Conservation (phyloP, 2,888 invertebrate genomes). For the Thera obeliscata region DNA sequence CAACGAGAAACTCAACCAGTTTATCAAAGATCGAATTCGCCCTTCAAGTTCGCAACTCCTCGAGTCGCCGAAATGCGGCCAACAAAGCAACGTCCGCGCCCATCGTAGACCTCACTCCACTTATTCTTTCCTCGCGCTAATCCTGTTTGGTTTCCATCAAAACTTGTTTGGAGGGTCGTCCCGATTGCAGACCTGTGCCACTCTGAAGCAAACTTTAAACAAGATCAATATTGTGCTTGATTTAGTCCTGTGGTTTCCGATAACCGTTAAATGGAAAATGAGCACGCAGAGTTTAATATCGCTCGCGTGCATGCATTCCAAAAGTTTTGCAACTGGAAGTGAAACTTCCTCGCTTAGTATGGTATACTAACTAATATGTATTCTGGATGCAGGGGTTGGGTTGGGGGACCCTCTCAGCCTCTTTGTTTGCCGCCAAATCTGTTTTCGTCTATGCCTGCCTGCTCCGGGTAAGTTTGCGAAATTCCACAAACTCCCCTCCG, state of each 20-base stretch:
- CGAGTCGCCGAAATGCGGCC: slow-evolving; percentile 34
- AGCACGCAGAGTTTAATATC: slow-evolving; percentile 1
- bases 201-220: slow-evolving; percentile 2
- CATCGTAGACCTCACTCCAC: slow-evolving; percentile 66
- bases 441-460: slow-evolving; percentile 70
- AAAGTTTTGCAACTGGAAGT: slow-evolving; percentile 1
- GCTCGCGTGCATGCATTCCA: neutral
- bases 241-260: neutral
- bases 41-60: slow-evolving; percentile 40
- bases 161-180: slow-evolving; percentile 75
- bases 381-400: slow-evolving; percentile 39
- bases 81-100: slow-evolving; percentile 57
- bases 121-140: slow-evolving; percentile 78
- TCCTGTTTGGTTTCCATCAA: slow-evolving; percentile 82
- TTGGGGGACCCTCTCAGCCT: slow-evolving; percentile 44
- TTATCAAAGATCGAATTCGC: slow-evolving; percentile 51
- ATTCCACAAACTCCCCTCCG: slow-evolving; percentile 65
- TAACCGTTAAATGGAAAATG: neutral
- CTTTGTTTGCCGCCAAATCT: slow-evolving; percentile 80
- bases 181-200: slow-evolving; percentile 34
- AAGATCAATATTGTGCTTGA: neutral
- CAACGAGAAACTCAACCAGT: slow-evolving; percentile 55
- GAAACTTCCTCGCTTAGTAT: slow-evolving; percentile 5
- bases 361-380: slow-evolving; percentile 17
- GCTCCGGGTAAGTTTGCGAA: slow-evolving; percentile 65